A percentile compares a stretch with the other conserved stretches of the same genome.
Conservation (phyloP, 2,888 invertebrate species). For the Limnephilus rhombicus region DNA sequence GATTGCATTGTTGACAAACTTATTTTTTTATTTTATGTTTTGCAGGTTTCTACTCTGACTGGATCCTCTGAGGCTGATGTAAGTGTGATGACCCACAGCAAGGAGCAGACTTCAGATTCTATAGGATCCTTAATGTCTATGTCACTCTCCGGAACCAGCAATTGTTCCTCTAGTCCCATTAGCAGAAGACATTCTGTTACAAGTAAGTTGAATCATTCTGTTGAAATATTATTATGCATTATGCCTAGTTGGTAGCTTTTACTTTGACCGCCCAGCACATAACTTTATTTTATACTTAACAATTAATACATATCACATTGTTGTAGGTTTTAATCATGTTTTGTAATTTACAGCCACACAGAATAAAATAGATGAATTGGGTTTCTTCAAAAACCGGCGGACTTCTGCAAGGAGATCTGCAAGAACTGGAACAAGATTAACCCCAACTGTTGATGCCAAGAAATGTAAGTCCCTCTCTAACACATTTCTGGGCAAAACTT, state of each 20-base stretch:
- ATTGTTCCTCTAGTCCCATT: conserved; percentile 87
- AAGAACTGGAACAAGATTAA: conserved; percentile 80
- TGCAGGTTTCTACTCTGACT: conserved; percentile 88
- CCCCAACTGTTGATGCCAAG: conserved; percentile 74
- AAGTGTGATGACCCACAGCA: conserved; percentile 74
- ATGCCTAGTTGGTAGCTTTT: neutral
- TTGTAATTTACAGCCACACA: conserved; percentile 78
- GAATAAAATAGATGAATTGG: conserved; percentile 80
- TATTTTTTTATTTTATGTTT: neutral
- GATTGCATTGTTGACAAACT: too few relatives aligned
- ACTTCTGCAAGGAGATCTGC: conserved; percentile 88
- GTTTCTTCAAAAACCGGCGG: conserved; percentile 86
- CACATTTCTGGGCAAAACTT: neutral
- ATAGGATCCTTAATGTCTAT: conserved; percentile 88
- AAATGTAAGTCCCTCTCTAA: conserved; percentile 70
- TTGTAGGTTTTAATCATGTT: neutral
- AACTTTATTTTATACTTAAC: neutral
- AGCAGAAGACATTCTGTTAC: conserved; percentile 89
- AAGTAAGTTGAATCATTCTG: conserved; percentile 75
- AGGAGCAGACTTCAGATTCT: conserved; percentile 83
- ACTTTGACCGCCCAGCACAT: neutral
- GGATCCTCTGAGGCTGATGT: conserved; percentile 88
- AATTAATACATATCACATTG: neutral
- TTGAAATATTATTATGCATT: neutral
- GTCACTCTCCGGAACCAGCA: conserved; percentile 87